Conservation (phyloP, 2,888 invertebrate species). For the Pseudococcus longispinus region DNA sequence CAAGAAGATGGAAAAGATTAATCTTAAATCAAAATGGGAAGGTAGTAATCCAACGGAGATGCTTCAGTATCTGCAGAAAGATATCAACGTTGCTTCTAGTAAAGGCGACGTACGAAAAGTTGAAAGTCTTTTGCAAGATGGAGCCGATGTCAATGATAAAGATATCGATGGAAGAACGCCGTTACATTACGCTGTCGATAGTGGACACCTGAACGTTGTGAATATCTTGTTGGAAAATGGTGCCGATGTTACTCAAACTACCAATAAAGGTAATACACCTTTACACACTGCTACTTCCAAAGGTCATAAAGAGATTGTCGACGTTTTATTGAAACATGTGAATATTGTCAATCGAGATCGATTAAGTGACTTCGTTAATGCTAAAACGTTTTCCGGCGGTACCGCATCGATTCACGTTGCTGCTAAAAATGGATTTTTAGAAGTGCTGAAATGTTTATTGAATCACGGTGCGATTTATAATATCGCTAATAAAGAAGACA, state of each 20-base stretch:
- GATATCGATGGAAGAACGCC: background rate
- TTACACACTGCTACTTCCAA: background rate
- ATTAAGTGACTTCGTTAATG: background rate
- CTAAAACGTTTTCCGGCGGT: background rate
- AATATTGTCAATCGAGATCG: background rate
- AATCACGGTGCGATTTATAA: background rate
- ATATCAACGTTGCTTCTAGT: background rate
- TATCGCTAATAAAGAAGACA: background rate
- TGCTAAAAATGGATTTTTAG: background rate
- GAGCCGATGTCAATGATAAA: background rate
- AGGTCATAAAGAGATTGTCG: background rate
- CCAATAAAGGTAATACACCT: background rate
- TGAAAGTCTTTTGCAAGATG: background rate
- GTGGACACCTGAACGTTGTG: background rate
- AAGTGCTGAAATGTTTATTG: background rate
- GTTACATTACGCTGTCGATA: background rate
- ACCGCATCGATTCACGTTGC: background rate
- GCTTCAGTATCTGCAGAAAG: background rate
- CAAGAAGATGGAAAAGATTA: background rate
- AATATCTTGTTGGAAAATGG: background rate
- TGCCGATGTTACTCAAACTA: background rate
- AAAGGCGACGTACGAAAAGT: background rate
- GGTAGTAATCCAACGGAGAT: too few species aligned
- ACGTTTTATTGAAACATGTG: background rate
- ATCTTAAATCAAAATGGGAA: background rate